A percentile compares a stretch with the other conserved stretches of the same genome.
phyloP scores from a whole-genome alignment of 2,113 vertebrate genomes.

The Oryzias javanicus region DNA sequence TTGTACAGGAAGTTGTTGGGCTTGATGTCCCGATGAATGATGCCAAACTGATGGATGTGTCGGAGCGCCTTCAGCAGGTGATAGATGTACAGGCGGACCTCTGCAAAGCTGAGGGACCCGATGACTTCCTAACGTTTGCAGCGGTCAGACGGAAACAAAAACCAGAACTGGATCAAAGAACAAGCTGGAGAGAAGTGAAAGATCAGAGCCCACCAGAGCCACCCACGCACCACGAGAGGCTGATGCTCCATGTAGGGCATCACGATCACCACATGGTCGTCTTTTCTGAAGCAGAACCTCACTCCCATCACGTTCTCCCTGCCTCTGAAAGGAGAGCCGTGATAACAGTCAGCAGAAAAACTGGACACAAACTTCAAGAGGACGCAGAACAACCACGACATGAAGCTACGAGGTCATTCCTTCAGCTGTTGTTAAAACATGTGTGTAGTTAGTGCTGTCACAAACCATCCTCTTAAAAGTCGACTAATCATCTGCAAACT shows the following conservation, averaged over 20 bases:
- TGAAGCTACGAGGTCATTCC: background rate
- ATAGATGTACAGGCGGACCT: constrained; percentile 92
- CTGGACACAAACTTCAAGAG: too few relatives aligned
- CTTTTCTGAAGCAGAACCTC: constrained; percentile 93
- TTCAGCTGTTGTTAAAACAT: too few relatives aligned
- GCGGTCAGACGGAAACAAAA: background rate
- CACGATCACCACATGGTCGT: constrained; percentile 94
- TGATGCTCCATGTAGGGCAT: constrained; percentile 98
- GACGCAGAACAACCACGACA: background rate
- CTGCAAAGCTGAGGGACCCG: constrained; percentile 86
- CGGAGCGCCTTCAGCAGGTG: constrained; percentile 89
- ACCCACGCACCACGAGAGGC: constrained; percentile 78
- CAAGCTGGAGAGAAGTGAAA: background rate
- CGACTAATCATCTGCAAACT: too few relatives aligned
- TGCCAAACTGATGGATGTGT: constrained; percentile 94
- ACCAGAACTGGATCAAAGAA: background rate
- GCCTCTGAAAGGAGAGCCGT: constrained; percentile 76
- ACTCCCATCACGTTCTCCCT: constrained; percentile 96
- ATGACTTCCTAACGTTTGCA: constrained; percentile 85
- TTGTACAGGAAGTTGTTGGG: constrained; percentile 86
- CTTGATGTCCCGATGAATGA: constrained; percentile 97
- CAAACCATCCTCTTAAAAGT: too few relatives aligned
- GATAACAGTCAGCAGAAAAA: too few relatives aligned
- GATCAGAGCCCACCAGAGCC: too few relatives aligned
- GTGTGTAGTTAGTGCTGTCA: too few relatives aligned